Conservation (phyloP, 2,888 invertebrate species). For the Eristalis tenax region DNA sequence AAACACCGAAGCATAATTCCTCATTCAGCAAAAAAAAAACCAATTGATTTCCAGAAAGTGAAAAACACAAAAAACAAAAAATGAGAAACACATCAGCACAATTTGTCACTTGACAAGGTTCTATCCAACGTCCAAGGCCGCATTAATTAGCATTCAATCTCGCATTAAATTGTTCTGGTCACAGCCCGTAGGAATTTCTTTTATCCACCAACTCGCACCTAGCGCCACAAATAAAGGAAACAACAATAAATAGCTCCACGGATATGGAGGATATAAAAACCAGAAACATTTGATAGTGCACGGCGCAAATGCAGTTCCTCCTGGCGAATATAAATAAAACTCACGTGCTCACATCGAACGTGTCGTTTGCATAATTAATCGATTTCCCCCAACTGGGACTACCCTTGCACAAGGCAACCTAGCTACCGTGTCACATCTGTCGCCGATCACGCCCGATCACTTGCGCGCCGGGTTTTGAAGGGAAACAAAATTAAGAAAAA, state of each 20-base stretch:
- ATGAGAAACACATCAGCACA: neutral
- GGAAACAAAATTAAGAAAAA: neutral
- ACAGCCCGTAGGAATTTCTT: slow-evolving; percentile 3
- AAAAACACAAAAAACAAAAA: neutral
- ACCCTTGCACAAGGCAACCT: neutral
- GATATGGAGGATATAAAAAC: slow-evolving; percentile 31
- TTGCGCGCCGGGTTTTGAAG: neutral
- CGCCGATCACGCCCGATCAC: neutral
- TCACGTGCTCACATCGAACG: slow-evolving; percentile 37
- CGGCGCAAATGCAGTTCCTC: slow-evolving; percentile 15
- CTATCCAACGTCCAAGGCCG: neutral
- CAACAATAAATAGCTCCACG: slow-evolving; percentile 13
- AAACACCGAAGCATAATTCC: neutral
- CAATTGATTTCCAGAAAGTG: neutral
- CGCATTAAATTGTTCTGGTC: neutral
- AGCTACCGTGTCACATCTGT: slow-evolving; percentile 35
- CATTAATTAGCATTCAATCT: slow-evolving; percentile 32
- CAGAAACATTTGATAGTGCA: slow-evolving; percentile 30
- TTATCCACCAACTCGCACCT: neutral
- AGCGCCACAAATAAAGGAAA: slow-evolving; percentile 15
- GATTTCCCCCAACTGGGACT: slow-evolving; percentile 9
- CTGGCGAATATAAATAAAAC: slow-evolving; percentile 20
- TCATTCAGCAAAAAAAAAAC: neutral
- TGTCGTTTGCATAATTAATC: slow-evolving; percentile 58
- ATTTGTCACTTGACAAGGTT: slow-evolving; percentile 15